phyloP scores from a whole-genome alignment of 2,797 vertebrate species.

The Pipistrellus pipistrellus region DNA sequence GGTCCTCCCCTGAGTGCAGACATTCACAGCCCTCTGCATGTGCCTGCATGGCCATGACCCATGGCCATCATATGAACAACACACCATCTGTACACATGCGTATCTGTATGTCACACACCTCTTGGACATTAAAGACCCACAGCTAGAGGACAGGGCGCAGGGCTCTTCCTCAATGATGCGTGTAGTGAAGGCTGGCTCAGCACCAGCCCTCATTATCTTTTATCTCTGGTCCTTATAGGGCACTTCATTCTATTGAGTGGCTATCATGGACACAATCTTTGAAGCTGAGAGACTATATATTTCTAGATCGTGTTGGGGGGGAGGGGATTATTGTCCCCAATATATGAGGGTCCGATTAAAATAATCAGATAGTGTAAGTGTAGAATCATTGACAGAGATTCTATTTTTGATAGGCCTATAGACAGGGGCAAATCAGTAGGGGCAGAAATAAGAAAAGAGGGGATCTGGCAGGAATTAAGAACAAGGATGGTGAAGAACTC shows the following conservation, averaged over 20 bases:
- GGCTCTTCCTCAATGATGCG: not conserved
- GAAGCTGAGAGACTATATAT: not conserved
- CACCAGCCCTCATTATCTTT: not conserved
- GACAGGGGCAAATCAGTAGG: not conserved
- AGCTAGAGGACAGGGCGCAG: not conserved
- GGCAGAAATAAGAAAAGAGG: not conserved
- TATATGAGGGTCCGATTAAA: constrained; percentile 3
- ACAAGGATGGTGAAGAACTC: not conserved
- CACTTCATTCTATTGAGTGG: not conserved
- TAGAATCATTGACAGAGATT: not conserved
- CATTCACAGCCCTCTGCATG: not conserved
- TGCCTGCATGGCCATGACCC: not conserved
- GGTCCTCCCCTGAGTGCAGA: not conserved
- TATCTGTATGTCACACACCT: not conserved
- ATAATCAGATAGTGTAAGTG: not conserved
- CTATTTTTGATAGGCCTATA: not conserved
- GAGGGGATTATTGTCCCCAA: not conserved
- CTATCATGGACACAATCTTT: not conserved
- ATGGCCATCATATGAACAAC: not conserved
- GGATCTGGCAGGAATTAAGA: not conserved
- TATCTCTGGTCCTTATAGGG: not conserved
- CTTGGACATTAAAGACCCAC: not conserved
- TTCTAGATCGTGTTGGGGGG: not conserved
- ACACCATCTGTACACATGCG: not conserved
- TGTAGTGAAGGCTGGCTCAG: not conserved